Evolutionary conservation across 2,888 invertebrate genomes (phyloP).

Genomic region (Troilus luridus): DNA sequence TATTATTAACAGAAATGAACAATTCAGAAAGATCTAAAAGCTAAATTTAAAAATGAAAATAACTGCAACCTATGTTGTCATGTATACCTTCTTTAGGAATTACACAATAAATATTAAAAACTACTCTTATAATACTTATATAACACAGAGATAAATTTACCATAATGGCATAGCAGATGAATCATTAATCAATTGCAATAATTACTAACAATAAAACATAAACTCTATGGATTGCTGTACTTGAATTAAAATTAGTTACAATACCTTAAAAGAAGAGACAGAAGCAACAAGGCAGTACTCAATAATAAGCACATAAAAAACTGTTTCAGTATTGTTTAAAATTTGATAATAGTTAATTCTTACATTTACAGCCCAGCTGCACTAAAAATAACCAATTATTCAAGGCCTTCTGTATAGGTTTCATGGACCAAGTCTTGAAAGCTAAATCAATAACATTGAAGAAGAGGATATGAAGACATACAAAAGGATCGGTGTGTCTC

Average conservation of each 20-base stretch:
- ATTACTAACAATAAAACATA: neutral
- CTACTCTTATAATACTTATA: neutral
- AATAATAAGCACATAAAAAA: neutral
- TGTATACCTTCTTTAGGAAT: neutral
- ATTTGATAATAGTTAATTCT: conserved; percentile 38
- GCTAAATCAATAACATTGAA: conserved; percentile 29
- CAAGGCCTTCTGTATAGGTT: conserved; percentile 43
- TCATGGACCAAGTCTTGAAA: conserved; percentile 19
- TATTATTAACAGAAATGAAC: neutral
- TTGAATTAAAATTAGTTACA: neutral
- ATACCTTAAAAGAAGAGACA: conserved; percentile 27
- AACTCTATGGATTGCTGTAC: neutral
- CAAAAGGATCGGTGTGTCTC: neutral
- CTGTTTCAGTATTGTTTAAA: conserved; percentile 3
- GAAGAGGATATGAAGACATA: neutral
- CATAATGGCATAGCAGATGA: neutral
- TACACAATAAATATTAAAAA: neutral
- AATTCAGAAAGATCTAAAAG: neutral
- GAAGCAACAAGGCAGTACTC: neutral
- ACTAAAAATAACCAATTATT: conserved; percentile 43
- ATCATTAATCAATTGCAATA: neutral
- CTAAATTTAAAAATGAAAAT: neutral
- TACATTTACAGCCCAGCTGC: conserved; percentile 32
- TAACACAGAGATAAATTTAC: neutral
- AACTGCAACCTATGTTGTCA: neutral